Conservation (phyloP, 2,888 invertebrate genomes). For the Boloria euphrosyne region DNA sequence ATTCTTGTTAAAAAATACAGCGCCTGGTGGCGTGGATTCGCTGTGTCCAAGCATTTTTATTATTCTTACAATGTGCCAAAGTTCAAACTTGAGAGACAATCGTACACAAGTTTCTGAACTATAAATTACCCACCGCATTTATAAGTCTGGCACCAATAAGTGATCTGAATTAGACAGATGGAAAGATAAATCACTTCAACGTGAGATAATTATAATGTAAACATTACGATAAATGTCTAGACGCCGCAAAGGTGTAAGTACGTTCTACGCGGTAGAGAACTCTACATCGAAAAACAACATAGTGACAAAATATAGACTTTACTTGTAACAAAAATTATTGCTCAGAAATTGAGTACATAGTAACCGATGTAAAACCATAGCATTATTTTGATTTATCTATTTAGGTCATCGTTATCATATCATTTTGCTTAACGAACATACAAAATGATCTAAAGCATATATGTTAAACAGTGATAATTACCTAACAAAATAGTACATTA, state of each 20-base stretch:
- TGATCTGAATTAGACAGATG: conserved; percentile 44
- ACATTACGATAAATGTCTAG: conserved; percentile 50
- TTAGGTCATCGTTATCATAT: conserved; percentile 11
- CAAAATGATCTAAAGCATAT: background rate
- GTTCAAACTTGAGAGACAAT: conserved; percentile 43
- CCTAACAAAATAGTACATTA: conserved; percentile 3
- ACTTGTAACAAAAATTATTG: no score
- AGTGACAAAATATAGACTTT: background rate
- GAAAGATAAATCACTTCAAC: conserved; percentile 54
- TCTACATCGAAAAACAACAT: conserved; percentile 21
- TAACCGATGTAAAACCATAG: no score
- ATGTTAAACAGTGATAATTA: background rate
- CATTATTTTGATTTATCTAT: conserved; percentile 2
- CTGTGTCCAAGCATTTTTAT: conserved; percentile 27
- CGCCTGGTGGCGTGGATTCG: no score
- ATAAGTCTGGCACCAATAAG: conserved; percentile 52
- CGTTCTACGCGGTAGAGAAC: background rate
- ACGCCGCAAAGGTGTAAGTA: conserved; percentile 18
- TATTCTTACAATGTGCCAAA: conserved; percentile 44
- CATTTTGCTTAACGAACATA: background rate
- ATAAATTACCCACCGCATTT: conserved; percentile 53
- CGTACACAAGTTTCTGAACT: conserved; percentile 46
- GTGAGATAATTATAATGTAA: conserved; percentile 60
- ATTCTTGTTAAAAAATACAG: no score
- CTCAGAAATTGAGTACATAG: no score